Base-by-base conservation (phyloP, 1,140 invertebrate genomes). In the Olivierus martensii region DNA sequence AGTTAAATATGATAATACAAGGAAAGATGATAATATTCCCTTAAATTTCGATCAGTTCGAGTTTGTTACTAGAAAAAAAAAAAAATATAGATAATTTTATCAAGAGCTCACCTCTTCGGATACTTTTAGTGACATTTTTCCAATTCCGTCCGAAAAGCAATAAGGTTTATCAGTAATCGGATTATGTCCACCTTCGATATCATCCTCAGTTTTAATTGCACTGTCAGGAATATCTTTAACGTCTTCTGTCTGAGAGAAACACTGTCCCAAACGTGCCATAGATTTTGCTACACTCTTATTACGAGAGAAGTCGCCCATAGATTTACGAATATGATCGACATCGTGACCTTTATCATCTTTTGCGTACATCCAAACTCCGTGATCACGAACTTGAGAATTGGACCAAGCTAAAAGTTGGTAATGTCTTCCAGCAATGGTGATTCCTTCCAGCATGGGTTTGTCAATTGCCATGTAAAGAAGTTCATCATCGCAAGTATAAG, bases 201-300 rank as follows among this genome's bases (percentile, higher is more conserved):
- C 28, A 2, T 28, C 28, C 28, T 28, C 28, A 6, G 28, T 28
- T 4, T 6, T 28, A 9, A 28, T 9, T 0, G 4, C 4, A 28
- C 28, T 4, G 28, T 28, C 28, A 9, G 28, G 28, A 28, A 28
- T 28, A 4, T 28, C 2, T 4, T 6, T 9, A 6, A 9, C 9
- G 28, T 56, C 57, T 43, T 57, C 51, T 5, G 63, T 63, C 35
- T 64, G 63, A 4, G 63, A 65, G 49, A 65, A 65, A 45, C 63
- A 65, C 28, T 65, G 63, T 46, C 63, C 63, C 63, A 65, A 65
- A 51, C 63, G 49, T 17, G 63, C 60, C 62, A 65, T 64, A 35
- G 57, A 56, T 18, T 64, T 65, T 11, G 63, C 58, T 22, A 65
- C 63, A n/a, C 51, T 60, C 10, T 54, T 51, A 18, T 57, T 60